Base-by-base conservation (phyloP, 2,797 vertebrate genomes). In the Crypturellus tataupa region DNA sequence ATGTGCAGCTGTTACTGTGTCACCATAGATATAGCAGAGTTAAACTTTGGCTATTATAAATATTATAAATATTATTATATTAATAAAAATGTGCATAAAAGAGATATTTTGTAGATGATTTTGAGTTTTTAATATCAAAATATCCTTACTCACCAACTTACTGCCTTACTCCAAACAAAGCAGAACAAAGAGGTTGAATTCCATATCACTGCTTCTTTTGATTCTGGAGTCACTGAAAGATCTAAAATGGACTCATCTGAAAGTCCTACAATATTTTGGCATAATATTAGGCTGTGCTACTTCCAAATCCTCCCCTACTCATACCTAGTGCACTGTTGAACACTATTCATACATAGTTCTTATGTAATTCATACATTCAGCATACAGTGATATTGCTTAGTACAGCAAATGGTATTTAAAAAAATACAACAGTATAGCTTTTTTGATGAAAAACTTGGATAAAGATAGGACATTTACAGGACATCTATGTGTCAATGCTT, bases 391-490 rank as follows among this genome's bases (percentile, higher is more conserved):
- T 23, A 35, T 35, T 69, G 16, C 24, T 53, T 77, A 65, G 60
- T 80, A 68, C 4, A 70, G 14, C n/a, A 25, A 55, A 49, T 6
- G 2, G 2, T 6, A 5, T 24, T 78, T 44, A 4, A 70, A 80
- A 42, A 33, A 46, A 0, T 7, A 49, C 9, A 47, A 10, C 14
- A 73, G 17, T 5, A 25, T 1, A 10, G 2, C 0, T 8, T 65
- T 40, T 64, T 58, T 62, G 24, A 1, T 12, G 5, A 59, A 84
- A 65, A 86, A 19, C 31, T 70, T 20, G 33, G 56, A 60, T 33
- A 58, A 56, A 17, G 3, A 7, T 13, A 37, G 19, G 17, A 35
- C 5, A 10, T 15, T 47, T 51, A 55, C 12, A 55, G 29, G 29
- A 3, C 15, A 72, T 37, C 47, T 65, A 8, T 53, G 4, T 49